Conservation (phyloP, 2,888 invertebrate genomes). For the Drosophila rellima region DNA sequence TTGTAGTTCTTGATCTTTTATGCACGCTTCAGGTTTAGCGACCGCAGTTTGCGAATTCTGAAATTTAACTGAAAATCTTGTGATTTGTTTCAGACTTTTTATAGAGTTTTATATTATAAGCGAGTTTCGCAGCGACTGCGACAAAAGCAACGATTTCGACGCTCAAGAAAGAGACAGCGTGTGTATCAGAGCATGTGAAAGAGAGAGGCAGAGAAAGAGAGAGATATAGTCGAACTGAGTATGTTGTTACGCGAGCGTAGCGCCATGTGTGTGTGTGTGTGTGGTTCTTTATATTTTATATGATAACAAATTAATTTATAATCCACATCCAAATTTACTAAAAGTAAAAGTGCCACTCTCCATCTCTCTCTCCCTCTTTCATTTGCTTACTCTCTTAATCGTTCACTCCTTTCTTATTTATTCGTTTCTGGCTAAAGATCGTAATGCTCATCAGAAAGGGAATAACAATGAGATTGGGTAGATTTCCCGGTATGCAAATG, state of each 20-base stretch:
- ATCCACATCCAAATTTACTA: conserved; percentile 45
- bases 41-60: conserved; percentile 80
- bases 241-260: conserved; percentile 11
- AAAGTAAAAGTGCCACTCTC: conserved; percentile 25
- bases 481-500: conserved; percentile 37
- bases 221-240: conserved; percentile 12
- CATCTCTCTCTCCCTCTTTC: conserved; percentile 5
- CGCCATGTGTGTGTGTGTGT: not conserved
- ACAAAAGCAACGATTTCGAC: conserved; percentile 41
- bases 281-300: conserved; percentile 28
- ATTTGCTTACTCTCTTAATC: conserved; percentile 11
- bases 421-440: conserved; percentile 2
- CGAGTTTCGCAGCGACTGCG: conserved; percentile 56
- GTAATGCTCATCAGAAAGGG: conserved; percentile 18
- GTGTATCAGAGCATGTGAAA: conserved; percentile 3
- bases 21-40: conserved; percentile 30
- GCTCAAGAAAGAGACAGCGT: conserved; percentile 46
- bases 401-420: not conserved
- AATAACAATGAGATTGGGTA: conserved; percentile 8
- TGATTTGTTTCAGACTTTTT: conserved; percentile 82
- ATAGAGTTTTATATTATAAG: conserved; percentile 71
- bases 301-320: conserved; percentile 79
- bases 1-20: not conserved
- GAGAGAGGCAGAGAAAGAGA: conserved; percentile 16
- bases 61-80: conserved; percentile 84